Base-by-base conservation (phyloP, 2,888 invertebrate species). In the Drosophila nr. perissopoda region DNA sequence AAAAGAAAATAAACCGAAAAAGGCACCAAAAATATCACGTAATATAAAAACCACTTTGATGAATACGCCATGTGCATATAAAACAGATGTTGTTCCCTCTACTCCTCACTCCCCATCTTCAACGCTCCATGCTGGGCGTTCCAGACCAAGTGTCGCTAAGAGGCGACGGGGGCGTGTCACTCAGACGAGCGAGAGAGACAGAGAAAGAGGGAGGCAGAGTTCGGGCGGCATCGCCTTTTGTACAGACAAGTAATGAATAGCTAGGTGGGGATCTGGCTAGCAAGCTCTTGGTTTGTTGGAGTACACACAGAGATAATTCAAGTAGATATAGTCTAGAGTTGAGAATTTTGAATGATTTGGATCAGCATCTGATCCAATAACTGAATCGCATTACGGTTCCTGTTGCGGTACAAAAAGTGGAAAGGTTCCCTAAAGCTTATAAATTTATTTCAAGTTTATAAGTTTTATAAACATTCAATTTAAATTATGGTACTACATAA, bases 1-100 rank as follows among this genome's bases (percentile, higher is more conserved):
- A 25, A 46, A 46, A 46, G 54, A 70, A 74, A 74, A 67, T 62
- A 76, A 82, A 76, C 81, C 65, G 81, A 81, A 74, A 80, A 73
- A 81, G 84, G 76, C 89, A 73, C 74, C 82, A 60, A 79, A 90
- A 90, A 90, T 88, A 90, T 84, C 91, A 90, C 89, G 88, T 91
- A 88, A 90, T 88, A 90, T 80, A 85, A 89, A 89, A 91, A 89
- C 83, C 91, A 91, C 91, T 89, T 89, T 89, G 89, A 89, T 89
- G 89, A 89, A 89, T 88, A 91, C 91, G 89, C 91, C 80, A 70
- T 80, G 74, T 85, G 91, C 90, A 89, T 89, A 91, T 82, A 81
- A 89, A 89, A 78, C 90, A 87, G 89, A 76, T 60, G 68, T 31
- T 64, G 68, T 57, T 54, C 36, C 18, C 27, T 54, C n/a, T 8